These are phyloP conservation scores for Mobula hypostoma DNA, from an alignment of 2,113 vertebrate species.

Conservation along the genomic window DNA sequence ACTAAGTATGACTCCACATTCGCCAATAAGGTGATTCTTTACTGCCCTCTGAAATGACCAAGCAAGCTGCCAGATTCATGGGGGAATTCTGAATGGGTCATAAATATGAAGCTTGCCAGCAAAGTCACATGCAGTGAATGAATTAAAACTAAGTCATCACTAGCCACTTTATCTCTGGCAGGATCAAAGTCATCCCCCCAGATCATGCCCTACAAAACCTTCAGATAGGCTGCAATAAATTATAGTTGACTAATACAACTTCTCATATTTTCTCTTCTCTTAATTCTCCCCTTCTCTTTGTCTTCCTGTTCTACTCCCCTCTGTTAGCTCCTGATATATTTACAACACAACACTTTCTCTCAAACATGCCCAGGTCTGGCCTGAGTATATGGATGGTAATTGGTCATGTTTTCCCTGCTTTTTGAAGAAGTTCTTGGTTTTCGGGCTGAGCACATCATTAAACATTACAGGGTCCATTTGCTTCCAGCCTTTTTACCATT, in stretches of 20 bases:
- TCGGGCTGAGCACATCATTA: not conserved
- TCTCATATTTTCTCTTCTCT: not conserved
- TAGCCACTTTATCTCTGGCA: not conserved
- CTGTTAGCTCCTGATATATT: not conserved
- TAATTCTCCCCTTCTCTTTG: not conserved
- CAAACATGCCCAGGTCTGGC: not conserved
- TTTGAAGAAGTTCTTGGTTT: not conserved
- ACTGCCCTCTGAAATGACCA: too few relatives aligned
- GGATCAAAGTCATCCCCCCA: not conserved
- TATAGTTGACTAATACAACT: not conserved
- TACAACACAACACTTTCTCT: not conserved
- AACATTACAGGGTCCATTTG: not conserved
- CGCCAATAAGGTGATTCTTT: too few relatives aligned
- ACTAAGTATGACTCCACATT: too few relatives aligned
- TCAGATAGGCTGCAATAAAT: not conserved
- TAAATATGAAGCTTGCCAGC: too few relatives aligned
- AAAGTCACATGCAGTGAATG: too few relatives aligned
- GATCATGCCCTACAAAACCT: not conserved
- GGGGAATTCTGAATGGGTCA: too few relatives aligned
- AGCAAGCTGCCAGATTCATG: too few relatives aligned
- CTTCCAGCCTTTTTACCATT: not conserved
- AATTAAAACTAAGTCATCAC: not conserved
- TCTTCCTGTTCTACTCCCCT: not conserved
- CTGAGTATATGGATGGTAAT: not conserved
- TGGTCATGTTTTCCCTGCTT: not conserved